Base-by-base conservation (phyloP, 2,888 invertebrate genomes). In the Drosophila cracens region DNA sequence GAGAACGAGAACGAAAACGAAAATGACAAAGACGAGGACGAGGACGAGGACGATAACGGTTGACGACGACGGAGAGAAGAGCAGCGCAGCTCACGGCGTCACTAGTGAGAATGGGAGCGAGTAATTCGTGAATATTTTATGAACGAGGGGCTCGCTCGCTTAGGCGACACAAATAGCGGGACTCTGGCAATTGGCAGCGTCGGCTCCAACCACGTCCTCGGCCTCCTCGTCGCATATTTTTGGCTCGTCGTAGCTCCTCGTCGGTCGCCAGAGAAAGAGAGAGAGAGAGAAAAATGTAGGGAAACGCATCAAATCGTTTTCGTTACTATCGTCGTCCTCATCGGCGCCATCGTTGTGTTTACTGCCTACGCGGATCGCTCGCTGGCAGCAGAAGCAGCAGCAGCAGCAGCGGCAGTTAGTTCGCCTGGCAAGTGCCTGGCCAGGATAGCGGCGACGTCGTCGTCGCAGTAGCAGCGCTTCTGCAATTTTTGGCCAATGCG, bases 111-210 rank as follows among this genome's bases (percentile, higher is more conserved):
- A 83, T 77, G 91, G 90, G 90, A 82, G 87, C 90, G 84, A 82
- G 57, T 70, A 82, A 90, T 90, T 90, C 90, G 89, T 90, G 78
- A 91, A 91, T 90, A 86, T 89, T 90, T 91, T 33, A 90, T 90
- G 81, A 90, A 89, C 82, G 82, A 88, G 83, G 79, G 76, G 67
- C 69, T 79, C 64, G 81, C 71, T 79, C 82, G 79, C 82, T 63
- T 74, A 56, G 66, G 80, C 83, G 66, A 64, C 67, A 64, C 67
- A 78, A 79, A 79, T 79, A 82, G 51, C 60, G 82, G 82, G 66
- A 60, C 79, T 78, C 54, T 79, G 72, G 63, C 71, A 76, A 64
- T 77, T 67, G 79, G 74, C 83, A 81, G 54, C 68, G 63, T 87
- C 75, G 87, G 65, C 73, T 67, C 58, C 74, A 73, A 52, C 33